These are phyloP conservation scores for Garrulus glandarius DNA, from an alignment of 2,797 vertebrate species.

Conservation along the genomic window DNA sequence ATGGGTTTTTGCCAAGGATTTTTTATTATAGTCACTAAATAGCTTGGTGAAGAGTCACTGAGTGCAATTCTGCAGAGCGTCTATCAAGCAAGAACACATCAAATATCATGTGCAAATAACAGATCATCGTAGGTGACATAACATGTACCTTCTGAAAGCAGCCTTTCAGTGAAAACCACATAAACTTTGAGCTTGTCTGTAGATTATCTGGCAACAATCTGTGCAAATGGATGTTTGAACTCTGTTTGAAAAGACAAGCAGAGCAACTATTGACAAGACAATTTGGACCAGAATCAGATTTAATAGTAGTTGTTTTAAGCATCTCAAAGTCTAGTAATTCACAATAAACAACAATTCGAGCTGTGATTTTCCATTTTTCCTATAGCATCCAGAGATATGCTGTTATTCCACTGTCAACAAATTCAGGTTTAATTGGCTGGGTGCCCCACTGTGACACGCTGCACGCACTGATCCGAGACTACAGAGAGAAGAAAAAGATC, in stretches of 20 bases:
- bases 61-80: not conserved
- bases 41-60: not conserved
- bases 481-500: slow-evolving; percentile 98
- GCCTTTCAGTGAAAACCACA: not conserved
- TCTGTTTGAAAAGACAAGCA: not conserved
- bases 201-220: not conserved
- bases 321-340: not conserved
- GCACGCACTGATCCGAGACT: slow-evolving; percentile 96
- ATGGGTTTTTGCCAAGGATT: not conserved
- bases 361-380: not conserved
- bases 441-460: slow-evolving; percentile 99
- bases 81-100: not conserved
- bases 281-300: not conserved
- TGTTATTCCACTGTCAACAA: slow-evolving; percentile 96
- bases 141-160: not conserved
- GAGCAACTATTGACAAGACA: not conserved
- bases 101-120: not conserved
- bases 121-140: not conserved
- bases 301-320: not conserved
- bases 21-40: not conserved
- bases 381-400: slow-evolving; percentile 95
- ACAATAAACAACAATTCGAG: not conserved
- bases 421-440: slow-evolving; percentile 98
- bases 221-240: not conserved
- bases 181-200: not conserved